Evolutionary conservation across 2,113 vertebrate species (phyloP), one percentile per base, ranked within the genome.

Genomic region (Ailurus styani): DNA sequence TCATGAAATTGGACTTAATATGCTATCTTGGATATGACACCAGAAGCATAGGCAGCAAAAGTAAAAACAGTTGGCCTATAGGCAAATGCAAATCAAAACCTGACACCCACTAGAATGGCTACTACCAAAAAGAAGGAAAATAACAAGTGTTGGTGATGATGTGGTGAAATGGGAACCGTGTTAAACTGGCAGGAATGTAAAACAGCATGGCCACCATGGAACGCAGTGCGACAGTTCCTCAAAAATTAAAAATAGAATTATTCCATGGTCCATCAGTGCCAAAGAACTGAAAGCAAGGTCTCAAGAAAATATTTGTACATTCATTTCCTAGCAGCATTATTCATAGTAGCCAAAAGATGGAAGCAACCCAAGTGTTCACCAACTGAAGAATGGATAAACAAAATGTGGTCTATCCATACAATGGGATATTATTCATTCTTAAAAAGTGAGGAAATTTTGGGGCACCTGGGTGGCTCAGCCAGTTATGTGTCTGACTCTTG

Each of bases 321-420:
- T 2, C 34, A 40, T 13, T 5, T 70, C n/a, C 42, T 15, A n/a
- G 37, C 0, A 27, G 40, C 37, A 18, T 47, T 40, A 14, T 9
- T 91, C 60, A 34, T 27, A 34, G 31, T 2, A 15, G 50, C 40
- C 27, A 50, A 50, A 14, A 79, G 31, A 34, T 27, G 3, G 52
- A 57, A 52, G 50, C 29, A 25, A 40, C 42, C 25, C 1, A 64
- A 25, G 15, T 14, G 17, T 6, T 27, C n/a, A 15, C 10, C 7
- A 7, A n/a, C 23, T 5, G 31, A 77, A 0, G 37, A 55, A 23
- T 6, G 23, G 68, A 20, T 21, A 42, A 50, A 68, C 31, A 34
- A 42, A 79, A 45, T 1, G n/a, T 9, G 17, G n/a, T 23, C 6
- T 9, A 62, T 4, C 0, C n/a, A n/a, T 3, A 7, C 27, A 17